Conservation (phyloP, 2,797 vertebrate genomes). For the Rhinella marina region DNA sequence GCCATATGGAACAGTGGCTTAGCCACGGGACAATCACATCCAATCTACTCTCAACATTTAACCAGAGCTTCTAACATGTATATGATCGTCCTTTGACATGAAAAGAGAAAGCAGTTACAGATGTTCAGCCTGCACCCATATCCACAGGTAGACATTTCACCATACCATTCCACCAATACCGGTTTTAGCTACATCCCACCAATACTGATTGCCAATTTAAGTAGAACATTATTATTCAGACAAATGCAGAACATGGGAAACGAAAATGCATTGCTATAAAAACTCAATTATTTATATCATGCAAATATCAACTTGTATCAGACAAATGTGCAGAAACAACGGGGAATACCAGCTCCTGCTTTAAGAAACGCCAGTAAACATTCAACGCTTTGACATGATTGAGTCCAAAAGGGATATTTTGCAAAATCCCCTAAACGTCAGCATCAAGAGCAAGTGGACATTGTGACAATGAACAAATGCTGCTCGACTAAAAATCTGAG, state of each 20-base stretch:
- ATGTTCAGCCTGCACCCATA: too few relatives aligned
- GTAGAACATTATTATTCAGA: background rate
- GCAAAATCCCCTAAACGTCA: slow-evolving; percentile 28
- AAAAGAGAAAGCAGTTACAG: too few relatives aligned
- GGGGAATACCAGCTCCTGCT: slow-evolving; percentile 28
- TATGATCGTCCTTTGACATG: too few relatives aligned
- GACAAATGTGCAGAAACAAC: background rate
- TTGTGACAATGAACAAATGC: background rate
- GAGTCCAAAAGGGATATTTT: background rate
- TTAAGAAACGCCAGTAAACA: background rate
- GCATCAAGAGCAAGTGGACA: background rate
- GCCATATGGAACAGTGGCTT: background rate
- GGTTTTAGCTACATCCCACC: background rate
- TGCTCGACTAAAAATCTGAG: background rate
- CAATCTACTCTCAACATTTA: too few relatives aligned
- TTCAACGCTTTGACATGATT: background rate
- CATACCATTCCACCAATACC: too few relatives aligned
- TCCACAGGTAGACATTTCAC: too few relatives aligned
- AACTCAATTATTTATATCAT: background rate
- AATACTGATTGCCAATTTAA: background rate
- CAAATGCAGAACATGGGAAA: background rate
- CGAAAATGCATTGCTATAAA: background rate
- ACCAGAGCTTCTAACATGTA: too few relatives aligned
- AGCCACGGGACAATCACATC: too few relatives aligned
- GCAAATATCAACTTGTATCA: background rate